Base-by-base conservation (phyloP, 2,797 vertebrate genomes). In the Ptychobarbus kaznakovi region DNA sequence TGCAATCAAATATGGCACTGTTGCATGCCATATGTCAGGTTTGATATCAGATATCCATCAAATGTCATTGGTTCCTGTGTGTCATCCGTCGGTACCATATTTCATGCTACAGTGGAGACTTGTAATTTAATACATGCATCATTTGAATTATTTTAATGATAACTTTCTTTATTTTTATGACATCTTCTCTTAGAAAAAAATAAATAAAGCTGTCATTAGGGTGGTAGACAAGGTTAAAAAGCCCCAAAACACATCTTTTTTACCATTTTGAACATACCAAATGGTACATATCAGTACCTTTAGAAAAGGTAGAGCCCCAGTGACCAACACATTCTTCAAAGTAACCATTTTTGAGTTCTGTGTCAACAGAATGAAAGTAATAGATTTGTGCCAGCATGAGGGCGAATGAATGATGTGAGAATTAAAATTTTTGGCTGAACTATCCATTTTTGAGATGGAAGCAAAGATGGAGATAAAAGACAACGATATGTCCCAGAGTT, bases 21-120 rank as follows among this genome's bases (percentile, higher is more conserved):
- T 44, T 79, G 20, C 56, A 79, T 79, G 56, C 1, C 76, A 63
- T 58, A 28, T 63, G 56, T 61, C 56, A 78, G 56, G 56, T 28
- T 44, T 78, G 56, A 63, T 28, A 25, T 40, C 35, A 77, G 35
- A 78, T 78, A 35, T 77, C 75, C 75, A 42, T 77, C 75, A 77
- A 61, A 77, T 61, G 13, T 78, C 38, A 78, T 76, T 76, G 20
- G 32, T 40, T 58, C 51, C 22, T 78, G 38, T 61, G 7, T 40
- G 15, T 28, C 56, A 63, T 63, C 56, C 28, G 28, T 25, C 9
- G 1, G n/a, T 28, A n/a, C n/a, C 56, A 28, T 78, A 44, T 78
- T 44, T 20, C n/a, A 40, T 44, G 76, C 38, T 58, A 58, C 7
- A 16, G 53, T 4, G 22, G 32, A 16, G 5, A 28, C 25, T 25